Evolutionary conservation across 1,140 invertebrate genomes (phyloP).

Genomic region (Drosophila bocki): DNA sequence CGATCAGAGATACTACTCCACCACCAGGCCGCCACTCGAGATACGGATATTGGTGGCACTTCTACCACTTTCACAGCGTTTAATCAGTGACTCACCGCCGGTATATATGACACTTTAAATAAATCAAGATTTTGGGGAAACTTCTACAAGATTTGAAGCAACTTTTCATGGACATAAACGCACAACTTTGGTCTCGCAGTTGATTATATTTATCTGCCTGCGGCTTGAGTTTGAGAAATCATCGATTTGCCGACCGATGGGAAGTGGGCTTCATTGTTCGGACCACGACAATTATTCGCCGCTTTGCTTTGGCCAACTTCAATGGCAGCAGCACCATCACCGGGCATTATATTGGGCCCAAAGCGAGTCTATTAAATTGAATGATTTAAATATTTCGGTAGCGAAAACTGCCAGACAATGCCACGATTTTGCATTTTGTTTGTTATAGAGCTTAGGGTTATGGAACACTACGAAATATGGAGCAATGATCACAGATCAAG

Average conservation of each 20-base stretch:
- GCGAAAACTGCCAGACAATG: conserved; percentile 16
- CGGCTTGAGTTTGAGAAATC: conserved; percentile 13
- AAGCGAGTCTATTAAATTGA: conserved; percentile 29
- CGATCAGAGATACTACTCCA: conserved; percentile 35
- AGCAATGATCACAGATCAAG: neutral
- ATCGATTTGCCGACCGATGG: conserved; percentile 20
- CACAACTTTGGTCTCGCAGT: neutral
- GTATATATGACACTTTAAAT: conserved; percentile 5
- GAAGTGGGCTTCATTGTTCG: conserved; percentile 34
- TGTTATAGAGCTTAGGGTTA: neutral
- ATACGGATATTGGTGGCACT: conserved; percentile 11
- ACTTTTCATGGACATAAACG: conserved; percentile 28
- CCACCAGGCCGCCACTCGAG: neutral
- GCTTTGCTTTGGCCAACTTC: conserved; percentile 49
- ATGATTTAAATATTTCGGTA: conserved; percentile 48
- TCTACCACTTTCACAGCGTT: conserved; percentile 49
- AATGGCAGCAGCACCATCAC: conserved; percentile 32
- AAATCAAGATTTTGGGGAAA: conserved; percentile 11
- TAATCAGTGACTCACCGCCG: conserved; percentile 41
- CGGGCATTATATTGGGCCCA: conserved; percentile 29
- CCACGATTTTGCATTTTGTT: conserved; percentile 3
- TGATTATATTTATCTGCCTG: conserved; percentile 11
- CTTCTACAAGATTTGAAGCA: neutral
- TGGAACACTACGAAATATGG: neutral
- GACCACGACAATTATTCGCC: conserved; percentile 45